Conservation (phyloP, 2,113 vertebrate species). For the Acrocephalus kingi region DNA sequence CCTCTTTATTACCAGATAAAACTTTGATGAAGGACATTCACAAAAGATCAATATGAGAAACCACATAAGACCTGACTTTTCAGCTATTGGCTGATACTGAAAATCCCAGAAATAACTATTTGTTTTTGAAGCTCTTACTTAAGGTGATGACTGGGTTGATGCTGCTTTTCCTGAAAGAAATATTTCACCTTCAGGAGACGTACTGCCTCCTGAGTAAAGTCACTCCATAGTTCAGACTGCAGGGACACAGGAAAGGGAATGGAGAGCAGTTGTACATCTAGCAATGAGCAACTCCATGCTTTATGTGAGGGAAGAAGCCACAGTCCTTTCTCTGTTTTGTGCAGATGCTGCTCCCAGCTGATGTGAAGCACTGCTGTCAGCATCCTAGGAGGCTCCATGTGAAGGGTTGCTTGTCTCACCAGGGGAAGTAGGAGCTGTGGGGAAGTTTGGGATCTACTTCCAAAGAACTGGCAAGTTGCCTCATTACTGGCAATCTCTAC, state of each 20-base stretch:
- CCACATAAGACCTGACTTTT: not conserved
- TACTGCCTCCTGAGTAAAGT: not conserved
- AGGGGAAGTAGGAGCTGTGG: not conserved
- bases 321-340: not conserved
- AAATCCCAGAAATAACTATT: constrained; percentile 34
- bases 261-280: not conserved
- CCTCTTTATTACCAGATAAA: constrained; percentile 57
- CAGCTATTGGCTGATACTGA: not conserved
- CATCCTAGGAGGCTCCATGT: not conserved
- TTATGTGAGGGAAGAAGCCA: not conserved
- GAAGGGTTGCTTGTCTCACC: not conserved
- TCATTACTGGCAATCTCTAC: not conserved
- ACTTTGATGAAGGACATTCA: constrained; percentile 39
- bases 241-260: not conserved
- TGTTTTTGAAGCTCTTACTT: not conserved
- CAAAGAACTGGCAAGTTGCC: not conserved
- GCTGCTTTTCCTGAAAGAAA: constrained; percentile 9
- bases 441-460: not conserved
- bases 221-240: not conserved
- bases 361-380: not conserved
- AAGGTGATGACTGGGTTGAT: not conserved
- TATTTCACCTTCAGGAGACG: constrained; percentile 53
- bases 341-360: not conserved
- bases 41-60: constrained; percentile 57
- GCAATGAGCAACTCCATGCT: not conserved